Evolutionary conservation across 2,888 invertebrate genomes (phyloP), one percentile per base, ranked within the genome.

Genomic region (Siphonodentalium dalli): DNA sequence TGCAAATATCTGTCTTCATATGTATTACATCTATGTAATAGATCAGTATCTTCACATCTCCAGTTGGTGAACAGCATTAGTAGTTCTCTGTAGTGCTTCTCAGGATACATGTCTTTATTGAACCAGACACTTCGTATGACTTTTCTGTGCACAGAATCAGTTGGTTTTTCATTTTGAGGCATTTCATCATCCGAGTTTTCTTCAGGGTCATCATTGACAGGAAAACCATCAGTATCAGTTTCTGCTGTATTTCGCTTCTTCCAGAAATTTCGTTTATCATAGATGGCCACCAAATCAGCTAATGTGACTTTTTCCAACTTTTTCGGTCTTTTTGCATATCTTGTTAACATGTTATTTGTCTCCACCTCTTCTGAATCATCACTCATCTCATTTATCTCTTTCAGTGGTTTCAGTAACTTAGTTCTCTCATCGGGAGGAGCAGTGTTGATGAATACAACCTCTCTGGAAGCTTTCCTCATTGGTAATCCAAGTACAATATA

Each of bases 31-130:
- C 15, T 23, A 20, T 9, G 38, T 13, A 34, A 11, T 18, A 52
- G 23, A n/a, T n/a, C n/a, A 5, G 15, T 27, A 9, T 56, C 5
- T 15, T 54, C 71, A 40, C 70, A 37, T 37, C 71, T 34, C 73
- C 72, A 74, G 1, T 71, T 63, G 0, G 54, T 7, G 47, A 54
- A 74, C 3, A 75, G 54, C 69, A 72, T 66, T 0, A 71, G 23
- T 13, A 65, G 39, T 34, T 69, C 68, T 26, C 71, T 43, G 38
- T 55, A 66, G 42, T 58, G 65, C 27, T 74, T 63, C 11, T 58
- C 31, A 7, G 50, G 37, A 28, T 74, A 66, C 28, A 23, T 33
- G n/a, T 49, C 20, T 23, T 28, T 31, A 23, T 58, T 51, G 21
- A 47, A 61, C 28, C 40, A 42, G 24, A 58, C 55, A 41, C 53